Base-by-base conservation (phyloP, 2,888 invertebrate genomes). In the Acronicta aceris region DNA sequence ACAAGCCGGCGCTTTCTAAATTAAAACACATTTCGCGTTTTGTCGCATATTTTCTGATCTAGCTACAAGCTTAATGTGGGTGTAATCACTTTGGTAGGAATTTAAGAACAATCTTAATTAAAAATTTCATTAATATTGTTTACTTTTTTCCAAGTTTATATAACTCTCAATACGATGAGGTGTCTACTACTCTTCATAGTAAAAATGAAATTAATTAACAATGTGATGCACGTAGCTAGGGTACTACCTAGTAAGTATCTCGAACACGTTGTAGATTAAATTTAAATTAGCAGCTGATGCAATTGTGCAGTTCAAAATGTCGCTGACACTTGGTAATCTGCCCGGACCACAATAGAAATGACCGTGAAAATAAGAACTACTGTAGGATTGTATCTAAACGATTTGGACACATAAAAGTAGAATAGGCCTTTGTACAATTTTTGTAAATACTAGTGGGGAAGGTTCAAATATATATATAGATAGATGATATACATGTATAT, bases 291-390 rank as follows among this genome's bases (percentile, higher is more conserved):
- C n/a, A 51, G 10, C 27, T 30, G 47, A 47, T 58, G 54, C 49
- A 47, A 49, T 13, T 62, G n/a, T 57, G 43, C 56, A 59, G 33
- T 57, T 41, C 15, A 40, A 41, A 54, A 41, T 42, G 59, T 59
- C 52, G 51, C 41, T 66, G 51, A 66, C 59, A 49, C 48, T 64
- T 55, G 67, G 67, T 59, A 56, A 59, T 57, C 40, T 71, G 66
- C 59, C 50, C 56, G 41, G 50, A 25, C 53, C 46, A 56, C 47
- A 59, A 67, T 63, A 67, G 63, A 63, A 50, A 53, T 43, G 59
- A 38, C 58, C 66, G 40, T 66, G 55, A 71, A 66, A 65, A 57
- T 46, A 40, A 45, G 21, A 52, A 13, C 45, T 5, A 49, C 1
- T 38, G 21, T n/a, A 33, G 30, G 27, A 48, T 41, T 30, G 15